These are phyloP conservation scores for Cricetomys ansorgei DNA, from an alignment of 2,113 vertebrate genomes.

Conservation along the genomic window DNA sequence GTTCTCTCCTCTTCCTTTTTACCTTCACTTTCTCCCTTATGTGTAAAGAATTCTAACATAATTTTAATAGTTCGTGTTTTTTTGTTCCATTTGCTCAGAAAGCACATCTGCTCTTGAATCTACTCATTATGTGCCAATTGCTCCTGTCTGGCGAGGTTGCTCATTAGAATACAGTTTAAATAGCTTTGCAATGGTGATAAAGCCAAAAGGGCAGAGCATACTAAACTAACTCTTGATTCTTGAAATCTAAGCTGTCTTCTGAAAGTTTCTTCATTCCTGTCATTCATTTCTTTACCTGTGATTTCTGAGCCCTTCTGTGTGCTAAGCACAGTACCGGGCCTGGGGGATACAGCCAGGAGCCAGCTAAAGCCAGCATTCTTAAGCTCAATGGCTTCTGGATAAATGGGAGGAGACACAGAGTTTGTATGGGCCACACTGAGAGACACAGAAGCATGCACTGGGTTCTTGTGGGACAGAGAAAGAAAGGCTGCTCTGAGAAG, in stretches of 20 bases:
- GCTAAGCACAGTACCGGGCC: neutral
- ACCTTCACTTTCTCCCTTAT: neutral
- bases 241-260: neutral
- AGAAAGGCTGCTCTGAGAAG: neutral
- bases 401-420: neutral
- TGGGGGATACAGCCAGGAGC: neutral
- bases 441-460: neutral
- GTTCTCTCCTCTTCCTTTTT: neutral
- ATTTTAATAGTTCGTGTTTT: neutral
- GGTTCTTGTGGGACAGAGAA: neutral
- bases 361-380: neutral
- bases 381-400: neutral
- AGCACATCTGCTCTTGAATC: neutral
- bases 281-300: neutral
- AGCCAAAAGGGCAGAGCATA: neutral
- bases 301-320: neutral
- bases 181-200: neutral
- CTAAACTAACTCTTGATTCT: neutral
- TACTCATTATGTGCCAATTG: neutral
- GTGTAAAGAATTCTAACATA: neutral
- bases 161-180: conserved; percentile 19
- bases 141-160: neutral
- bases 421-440: neutral
- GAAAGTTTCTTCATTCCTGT: neutral
- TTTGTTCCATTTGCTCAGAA: neutral